Percentiles rank a stretch among this genome's conserved stretches.
These are phyloP conservation scores for Noctua janthe DNA, from an alignment of 2,888 invertebrate genomes.

Conservation along the genomic window DNA sequence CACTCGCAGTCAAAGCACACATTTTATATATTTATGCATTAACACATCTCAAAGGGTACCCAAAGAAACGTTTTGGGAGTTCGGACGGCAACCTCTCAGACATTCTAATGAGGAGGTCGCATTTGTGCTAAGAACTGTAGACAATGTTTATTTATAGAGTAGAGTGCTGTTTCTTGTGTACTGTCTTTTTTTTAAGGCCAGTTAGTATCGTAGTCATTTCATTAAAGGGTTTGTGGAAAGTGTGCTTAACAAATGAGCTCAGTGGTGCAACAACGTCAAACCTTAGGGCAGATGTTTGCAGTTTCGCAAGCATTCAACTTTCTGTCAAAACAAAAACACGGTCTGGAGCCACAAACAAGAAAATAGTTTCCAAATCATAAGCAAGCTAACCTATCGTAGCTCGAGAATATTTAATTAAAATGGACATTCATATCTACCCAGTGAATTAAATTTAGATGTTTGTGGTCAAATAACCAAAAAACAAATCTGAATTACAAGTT, in stretches of 20 bases:
- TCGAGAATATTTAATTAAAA: not conserved
- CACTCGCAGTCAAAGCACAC: constrained; percentile 64
- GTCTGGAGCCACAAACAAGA: not conserved
- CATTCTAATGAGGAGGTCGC: constrained; percentile 82
- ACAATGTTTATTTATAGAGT: constrained; percentile 61
- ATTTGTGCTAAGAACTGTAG: constrained; percentile 74
- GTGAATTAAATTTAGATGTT: not conserved
- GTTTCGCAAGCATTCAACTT: not conserved
- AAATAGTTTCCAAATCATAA: not conserved
- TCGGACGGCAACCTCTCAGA: constrained; percentile 81
- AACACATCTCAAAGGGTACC: constrained; percentile 76
- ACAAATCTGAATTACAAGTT: not conserved
- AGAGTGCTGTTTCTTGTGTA: constrained; percentile 25
- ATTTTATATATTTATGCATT: constrained; percentile 77
- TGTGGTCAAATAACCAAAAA: constrained; percentile 26
- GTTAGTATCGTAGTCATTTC: not conserved
- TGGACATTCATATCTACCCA: not conserved
- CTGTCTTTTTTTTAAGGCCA: constrained; percentile 14
- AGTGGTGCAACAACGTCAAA: not conserved
- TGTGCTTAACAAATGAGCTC: not conserved
- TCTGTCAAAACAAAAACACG: not conserved
- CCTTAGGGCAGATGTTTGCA: no score
- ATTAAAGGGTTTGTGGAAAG: not conserved
- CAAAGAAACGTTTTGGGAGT: constrained; percentile 79
- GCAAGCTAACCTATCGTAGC: not conserved